Percentiles rank a stretch among this genome's conserved stretches.
Evolutionary conservation across 2,113 vertebrate species (phyloP).

Genomic region (Gila orcuttii): DNA sequence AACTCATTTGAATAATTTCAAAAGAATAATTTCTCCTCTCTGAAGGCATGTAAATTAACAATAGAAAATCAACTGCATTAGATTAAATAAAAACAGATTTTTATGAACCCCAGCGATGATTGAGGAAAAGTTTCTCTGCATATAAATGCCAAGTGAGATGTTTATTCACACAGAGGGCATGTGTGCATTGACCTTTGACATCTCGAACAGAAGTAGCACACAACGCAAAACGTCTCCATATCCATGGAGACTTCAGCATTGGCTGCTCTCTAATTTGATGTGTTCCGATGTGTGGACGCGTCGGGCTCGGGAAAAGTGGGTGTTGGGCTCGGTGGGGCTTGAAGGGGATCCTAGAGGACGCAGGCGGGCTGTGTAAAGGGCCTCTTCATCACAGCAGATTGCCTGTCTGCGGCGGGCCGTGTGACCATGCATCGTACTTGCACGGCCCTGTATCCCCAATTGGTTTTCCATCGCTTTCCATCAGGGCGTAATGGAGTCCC

Average conservation of each 20-base stretch:
- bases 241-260: neutral
- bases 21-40: neutral
- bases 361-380: slow-evolving; percentile 55
- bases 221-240: neutral
- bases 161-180: slow-evolving; percentile 1
- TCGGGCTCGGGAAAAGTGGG: neutral
- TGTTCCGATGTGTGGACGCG: slow-evolving; percentile 39
- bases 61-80: neutral
- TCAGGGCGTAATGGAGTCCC: slow-evolving; percentile 73
- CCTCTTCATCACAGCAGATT: slow-evolving; percentile 78
- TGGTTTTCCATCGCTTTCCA: slow-evolving; percentile 73
- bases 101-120: neutral
- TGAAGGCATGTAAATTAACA: slow-evolving; percentile 40
- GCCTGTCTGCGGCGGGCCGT: slow-evolving; percentile 69
- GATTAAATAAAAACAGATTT: slow-evolving; percentile 19
- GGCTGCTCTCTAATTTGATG: slow-evolving; percentile 38
- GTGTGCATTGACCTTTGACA: slow-evolving; percentile 13
- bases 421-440: slow-evolving; percentile 61
- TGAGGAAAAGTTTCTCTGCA: neutral
- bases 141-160: neutral
- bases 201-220: neutral
- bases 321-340: slow-evolving; percentile 64
- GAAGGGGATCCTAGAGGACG: slow-evolving; percentile 72
- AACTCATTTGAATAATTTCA: slow-evolving; percentile 45
- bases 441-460: slow-evolving; percentile 65